Evolutionary conservation across 2,113 vertebrate genomes (phyloP).

Genomic region (Oryctolagus cuniculus): mOryCun1.1 NC_091434.1:66453001-66453500

Average conservation of each 20-base stretch:
- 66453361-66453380: too few species aligned
- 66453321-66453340: too few species aligned
- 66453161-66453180: too few species aligned
- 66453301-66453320: neutral
- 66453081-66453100: neutral
- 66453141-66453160: neutral
- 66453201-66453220: neutral
- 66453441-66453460: too few species aligned
- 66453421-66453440: too few species aligned
- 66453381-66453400: too few species aligned
- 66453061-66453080: neutral
- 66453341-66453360: too few species aligned
- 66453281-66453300: neutral
- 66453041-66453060: neutral
- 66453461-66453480: too few species aligned
- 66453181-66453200: rapidly evolving
- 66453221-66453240: neutral
- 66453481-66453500: neutral
- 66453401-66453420: too few species aligned
- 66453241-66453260: neutral
- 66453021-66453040: neutral
- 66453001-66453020: neutral
- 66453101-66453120: neutral
- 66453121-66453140: neutral
- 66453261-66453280: neutral